These are phyloP conservation scores for Gymnodraco acuticeps DNA, from an alignment of 2,797 vertebrate species.

Conservation along the genomic window DNA sequence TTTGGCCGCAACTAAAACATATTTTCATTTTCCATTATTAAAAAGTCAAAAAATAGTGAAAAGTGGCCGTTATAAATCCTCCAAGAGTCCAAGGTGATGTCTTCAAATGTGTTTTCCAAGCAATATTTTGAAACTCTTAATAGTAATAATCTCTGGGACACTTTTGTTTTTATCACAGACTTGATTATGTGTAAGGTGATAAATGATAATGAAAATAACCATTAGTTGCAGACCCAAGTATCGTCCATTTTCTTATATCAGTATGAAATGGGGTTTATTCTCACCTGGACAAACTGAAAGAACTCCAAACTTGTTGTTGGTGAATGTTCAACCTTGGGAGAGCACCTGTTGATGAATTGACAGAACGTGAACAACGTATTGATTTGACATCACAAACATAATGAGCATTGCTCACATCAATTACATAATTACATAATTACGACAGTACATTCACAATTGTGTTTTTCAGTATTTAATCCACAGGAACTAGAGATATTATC, in stretches of 20 bases:
- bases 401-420: not conserved
- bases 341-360: not conserved
- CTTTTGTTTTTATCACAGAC: not conserved
- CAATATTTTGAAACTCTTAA: too few species aligned
- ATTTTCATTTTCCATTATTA: too few species aligned
- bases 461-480: conserved; percentile 29
- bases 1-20: too few species aligned
- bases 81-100: too few species aligned
- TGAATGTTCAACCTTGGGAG: not conserved
- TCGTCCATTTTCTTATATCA: not conserved
- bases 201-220: not conserved
- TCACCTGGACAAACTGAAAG: not conserved
- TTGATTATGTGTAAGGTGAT: not conserved
- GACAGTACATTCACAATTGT: not conserved
- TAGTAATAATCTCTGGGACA: not conserved
- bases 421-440: too few species aligned
- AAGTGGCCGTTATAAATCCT: too few species aligned
- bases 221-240: conserved; percentile 1
- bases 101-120: too few species aligned
- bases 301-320: not conserved
- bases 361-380: not conserved
- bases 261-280: not conserved
- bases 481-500: conserved; percentile 5
- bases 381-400: not conserved
- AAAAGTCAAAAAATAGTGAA: too few species aligned